Conservation (phyloP, 1,140 invertebrate genomes). For the Drusus annulatus region DNA sequence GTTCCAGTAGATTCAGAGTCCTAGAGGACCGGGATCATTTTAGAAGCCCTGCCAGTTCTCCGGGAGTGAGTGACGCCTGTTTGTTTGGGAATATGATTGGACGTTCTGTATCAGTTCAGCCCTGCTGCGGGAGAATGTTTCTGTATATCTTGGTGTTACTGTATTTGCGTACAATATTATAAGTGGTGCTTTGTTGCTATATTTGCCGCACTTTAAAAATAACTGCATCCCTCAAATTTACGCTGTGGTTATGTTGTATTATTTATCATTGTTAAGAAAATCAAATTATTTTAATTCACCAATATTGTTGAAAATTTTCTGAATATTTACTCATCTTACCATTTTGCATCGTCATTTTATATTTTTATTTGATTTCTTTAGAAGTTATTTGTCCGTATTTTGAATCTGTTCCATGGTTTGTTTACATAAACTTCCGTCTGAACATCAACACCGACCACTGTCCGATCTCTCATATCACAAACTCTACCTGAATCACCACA, state of each 20-base stretch:
- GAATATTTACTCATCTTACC: neutral
- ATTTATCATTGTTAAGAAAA: constrained; percentile 39
- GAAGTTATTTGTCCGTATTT: no score
- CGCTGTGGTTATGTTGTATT: constrained; percentile 25
- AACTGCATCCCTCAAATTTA: constrained; percentile 32
- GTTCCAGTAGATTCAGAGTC: neutral
- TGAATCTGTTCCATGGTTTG: no score
- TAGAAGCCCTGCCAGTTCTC: neutral
- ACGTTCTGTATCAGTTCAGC: neutral
- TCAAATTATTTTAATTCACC: constrained; percentile 30
- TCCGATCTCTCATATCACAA: neutral
- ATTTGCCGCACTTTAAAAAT: constrained; percentile 30
- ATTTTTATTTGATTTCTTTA: no score
- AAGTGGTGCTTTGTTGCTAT: constrained; percentile 38
- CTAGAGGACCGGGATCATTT: neutral
- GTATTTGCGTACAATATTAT: neutral
- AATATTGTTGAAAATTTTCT: constrained; percentile 1
- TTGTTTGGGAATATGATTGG: neutral
- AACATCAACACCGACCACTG: no score
- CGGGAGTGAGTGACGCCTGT: neutral
- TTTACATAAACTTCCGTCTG: no score
- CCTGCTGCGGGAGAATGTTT: neutral
- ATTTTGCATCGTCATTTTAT: no score
- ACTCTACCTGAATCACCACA: neutral
- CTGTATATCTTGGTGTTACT: constrained; percentile 9